Percentiles rank a stretch among this genome's conserved stretches.
Evolutionary conservation across 2,113 vertebrate genomes (phyloP).

Genomic region (Stigmatopora nigra): DNA sequence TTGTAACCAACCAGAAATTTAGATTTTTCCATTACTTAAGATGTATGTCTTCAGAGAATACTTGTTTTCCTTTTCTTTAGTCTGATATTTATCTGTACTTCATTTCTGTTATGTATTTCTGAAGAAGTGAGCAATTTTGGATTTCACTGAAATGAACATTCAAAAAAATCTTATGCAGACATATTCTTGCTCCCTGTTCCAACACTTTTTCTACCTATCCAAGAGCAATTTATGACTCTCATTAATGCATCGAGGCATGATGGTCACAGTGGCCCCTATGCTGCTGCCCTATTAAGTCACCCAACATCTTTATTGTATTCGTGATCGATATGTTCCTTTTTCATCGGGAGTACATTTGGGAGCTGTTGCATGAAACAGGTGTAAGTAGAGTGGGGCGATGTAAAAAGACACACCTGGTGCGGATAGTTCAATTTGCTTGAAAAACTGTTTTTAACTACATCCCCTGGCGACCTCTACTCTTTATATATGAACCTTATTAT

Average conservation of each 20-base stretch:
- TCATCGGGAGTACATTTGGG: slow-evolving; percentile 57
- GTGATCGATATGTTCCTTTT: slow-evolving; percentile 65
- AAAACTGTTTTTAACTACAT: slow-evolving; percentile 12
- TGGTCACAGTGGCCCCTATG: slow-evolving; percentile 50
- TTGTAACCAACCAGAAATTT: no score
- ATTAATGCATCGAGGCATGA: slow-evolving; percentile 65
- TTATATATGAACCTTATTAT: slow-evolving; percentile 2
- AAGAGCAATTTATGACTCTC: slow-evolving; percentile 67
- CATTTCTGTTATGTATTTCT: slow-evolving; percentile 20
- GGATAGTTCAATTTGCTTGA: slow-evolving; percentile 24
- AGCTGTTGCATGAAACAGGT: slow-evolving; percentile 41
- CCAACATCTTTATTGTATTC: slow-evolving; percentile 66
- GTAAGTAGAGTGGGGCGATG: slow-evolving; percentile 22
- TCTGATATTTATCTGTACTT: slow-evolving; percentile 30
- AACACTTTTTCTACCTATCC: slow-evolving; percentile 38
- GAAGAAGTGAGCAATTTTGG: slow-evolving; percentile 47
- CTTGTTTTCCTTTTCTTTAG: slow-evolving; percentile 39
- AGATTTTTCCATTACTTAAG: slow-evolving; percentile 9
- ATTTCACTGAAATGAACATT: slow-evolving; percentile 36
- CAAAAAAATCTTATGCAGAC: slow-evolving; percentile 34
- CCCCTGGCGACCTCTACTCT: slow-evolving; percentile 10
- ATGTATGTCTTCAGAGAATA: slow-evolving; percentile 49
- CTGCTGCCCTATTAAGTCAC: slow-evolving; percentile 63
- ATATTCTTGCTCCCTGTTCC: slow-evolving; percentile 11
- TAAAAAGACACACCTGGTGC: slow-evolving; percentile 49